phyloP scores from a whole-genome alignment of 2,888 invertebrate genomes.

The Pandemis corylana region DNA sequence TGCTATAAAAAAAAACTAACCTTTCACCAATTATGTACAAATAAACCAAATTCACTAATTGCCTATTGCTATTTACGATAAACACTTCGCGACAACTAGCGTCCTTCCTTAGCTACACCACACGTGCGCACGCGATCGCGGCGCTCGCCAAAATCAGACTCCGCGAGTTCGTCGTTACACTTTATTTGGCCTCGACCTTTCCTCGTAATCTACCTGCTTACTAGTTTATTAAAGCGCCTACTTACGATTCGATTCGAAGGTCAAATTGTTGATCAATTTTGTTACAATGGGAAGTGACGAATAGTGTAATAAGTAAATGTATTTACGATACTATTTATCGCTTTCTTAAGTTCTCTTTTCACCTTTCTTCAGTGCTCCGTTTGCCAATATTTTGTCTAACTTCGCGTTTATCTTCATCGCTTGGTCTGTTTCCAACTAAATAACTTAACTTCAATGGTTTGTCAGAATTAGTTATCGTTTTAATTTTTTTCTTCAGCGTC shows the following conservation, averaged over 20 bases:
- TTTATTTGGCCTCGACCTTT: constrained; percentile 37
- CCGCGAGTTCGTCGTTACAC: constrained; percentile 31
- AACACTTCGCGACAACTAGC: neutral
- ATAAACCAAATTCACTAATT: neutral
- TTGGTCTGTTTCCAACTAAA: too few relatives aligned
- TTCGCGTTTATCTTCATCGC: too few relatives aligned
- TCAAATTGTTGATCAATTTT: neutral
- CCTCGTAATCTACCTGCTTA: constrained; percentile 15
- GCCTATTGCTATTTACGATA: neutral
- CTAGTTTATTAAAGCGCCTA: neutral
- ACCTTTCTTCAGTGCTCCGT: too few relatives aligned
- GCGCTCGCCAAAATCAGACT: constrained; percentile 38
- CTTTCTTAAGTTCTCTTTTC: too few relatives aligned
- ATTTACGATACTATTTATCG: too few relatives aligned
- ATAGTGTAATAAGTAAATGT: too few relatives aligned
- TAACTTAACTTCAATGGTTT: too few relatives aligned
- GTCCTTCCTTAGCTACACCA: neutral
- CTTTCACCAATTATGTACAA: neutral
- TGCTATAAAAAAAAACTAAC: neutral
- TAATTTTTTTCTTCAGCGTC: too few relatives aligned
- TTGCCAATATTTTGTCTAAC: too few relatives aligned
- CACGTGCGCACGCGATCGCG: constrained; percentile 23
- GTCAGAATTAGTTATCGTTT: too few relatives aligned
- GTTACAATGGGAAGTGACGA: neutral
- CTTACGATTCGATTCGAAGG: constrained; percentile 4